Evolutionary conservation across 2,113 vertebrate species (phyloP).

Genomic region (Strix uralensis): DNA sequence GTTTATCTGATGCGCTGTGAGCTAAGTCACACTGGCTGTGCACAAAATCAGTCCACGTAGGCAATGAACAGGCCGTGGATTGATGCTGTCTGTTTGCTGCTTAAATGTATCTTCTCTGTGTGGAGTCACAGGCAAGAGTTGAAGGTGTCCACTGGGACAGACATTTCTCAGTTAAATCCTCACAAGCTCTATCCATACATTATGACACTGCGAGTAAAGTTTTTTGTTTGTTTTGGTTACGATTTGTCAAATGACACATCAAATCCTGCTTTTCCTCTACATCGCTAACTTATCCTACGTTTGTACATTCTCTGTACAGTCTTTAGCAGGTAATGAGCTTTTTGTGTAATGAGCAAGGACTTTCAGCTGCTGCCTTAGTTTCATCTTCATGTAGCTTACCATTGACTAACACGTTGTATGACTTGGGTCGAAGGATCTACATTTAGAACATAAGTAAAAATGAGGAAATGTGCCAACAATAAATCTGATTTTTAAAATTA

Average conservation of each 20-base stretch:
- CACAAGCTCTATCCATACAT: neutral
- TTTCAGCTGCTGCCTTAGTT: neutral
- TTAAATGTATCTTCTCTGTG: neutral
- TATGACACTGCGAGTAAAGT: neutral
- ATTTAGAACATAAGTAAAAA: neutral
- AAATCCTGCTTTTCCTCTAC: neutral
- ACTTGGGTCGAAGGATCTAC: neutral
- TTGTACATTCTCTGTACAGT: neutral
- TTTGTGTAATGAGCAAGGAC: neutral
- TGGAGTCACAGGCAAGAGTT: neutral
- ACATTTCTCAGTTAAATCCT: neutral
- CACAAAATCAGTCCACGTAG: neutral
- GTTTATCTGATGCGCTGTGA: neutral
- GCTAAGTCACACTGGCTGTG: neutral
- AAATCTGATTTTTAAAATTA: slow-evolving; percentile 1
- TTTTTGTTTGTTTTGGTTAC: neutral
- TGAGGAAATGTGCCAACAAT: neutral
- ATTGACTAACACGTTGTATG: neutral
- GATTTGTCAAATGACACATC: neutral
- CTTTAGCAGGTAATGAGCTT: neutral
- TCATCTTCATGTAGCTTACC: neutral
- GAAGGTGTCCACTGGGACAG: neutral
- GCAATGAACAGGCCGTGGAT: neutral
- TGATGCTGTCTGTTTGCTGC: neutral
- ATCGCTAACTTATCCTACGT: neutral